Base-by-base conservation (phyloP, 2,113 vertebrate genomes). In the Lepisosteus oculatus region DNA sequence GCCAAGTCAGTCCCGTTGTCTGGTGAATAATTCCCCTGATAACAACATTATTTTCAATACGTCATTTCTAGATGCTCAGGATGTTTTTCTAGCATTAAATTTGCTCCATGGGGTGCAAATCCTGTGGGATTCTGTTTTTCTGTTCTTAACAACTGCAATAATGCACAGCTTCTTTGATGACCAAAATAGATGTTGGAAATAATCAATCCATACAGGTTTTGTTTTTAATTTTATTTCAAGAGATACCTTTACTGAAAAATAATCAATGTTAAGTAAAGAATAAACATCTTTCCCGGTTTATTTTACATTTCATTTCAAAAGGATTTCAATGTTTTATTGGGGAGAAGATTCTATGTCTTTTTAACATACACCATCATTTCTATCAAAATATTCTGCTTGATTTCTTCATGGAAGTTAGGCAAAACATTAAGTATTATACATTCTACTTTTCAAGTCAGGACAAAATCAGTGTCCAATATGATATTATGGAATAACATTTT, bases 71-170 rank as follows among this genome's bases (percentile, higher is more conserved):
- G 87, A 89, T 86, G 85, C 85, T 86, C 86, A 84, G 86, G 87
- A 88, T 89, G 87, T 90, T 90, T 90, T 87, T 88, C 87, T 88
- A 85, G 86, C 86, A 87, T 89, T 90, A 89, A 90, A 89, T 88
- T 84, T 87, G 86, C 88, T 89, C 87, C 86, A 87, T 86, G 83
- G 89, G 88, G 87, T 89, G 85, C 83, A 85, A 86, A 84, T 87
- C 89, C 87, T 74, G 84, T 83, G 87, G 87, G 88, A 89, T 87
- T 89, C 85, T 83, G 81, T 83, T 88, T 90, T 86, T 82, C 85
- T 89, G 86, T 84, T 86, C 84, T 88, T 89, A 88, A 88, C 86
- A 88, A 88, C 86, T 87, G 86, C 84, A 84, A 84, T 88, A 90
- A 90, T 83, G 84, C 89, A 87, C 84, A 89, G 86, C 88, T 87